Evolutionary conservation across 2,113 vertebrate genomes (phyloP), one percentile per base, ranked within the genome.

Genomic region (Scophthalmus maximus): DNA sequence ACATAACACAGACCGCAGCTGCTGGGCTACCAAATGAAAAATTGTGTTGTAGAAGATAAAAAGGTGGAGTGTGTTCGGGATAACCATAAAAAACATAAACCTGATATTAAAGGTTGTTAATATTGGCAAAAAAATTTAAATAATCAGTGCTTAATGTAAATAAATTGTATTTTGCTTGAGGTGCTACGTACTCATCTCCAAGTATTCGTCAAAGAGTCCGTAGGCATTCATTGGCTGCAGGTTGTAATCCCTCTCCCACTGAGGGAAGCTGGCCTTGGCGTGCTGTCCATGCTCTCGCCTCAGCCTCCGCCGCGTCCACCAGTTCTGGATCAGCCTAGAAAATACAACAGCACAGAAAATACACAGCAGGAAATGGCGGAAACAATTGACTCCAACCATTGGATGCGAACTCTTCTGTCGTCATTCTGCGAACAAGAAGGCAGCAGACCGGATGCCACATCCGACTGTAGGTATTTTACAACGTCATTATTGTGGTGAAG

Each of bases 181-280:
- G 2, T 22, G 4, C 8, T 55, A 86, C 94, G 60, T 96, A 99
- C 97, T 98, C 97, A 99, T 99, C 94, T 98, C 96, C 71, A 98
- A 87, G 87, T 98, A 99, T 91, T 99, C 97, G 44, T 99, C 97
- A 46, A 99, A 99, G 78, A 98, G 95, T 73, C 97, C 97, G 2
- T 98, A 98, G 66, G 94, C 93, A 58, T 99, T 97, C 92, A 98
- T 96, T 1, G 96, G 95, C 42, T 97, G 96, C 10, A 98, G 93
- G 75, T 97, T 96, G 86, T 96, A 97, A 88, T 98, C 96, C 72
- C 95, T 95, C 88, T 99, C 97, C 96, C 97, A 99, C 55, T 97
- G 96, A 29, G 95, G 95, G 78, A 96, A 95, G 65, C 78, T 88
- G 63, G 90, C 74, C 91, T 94, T 95, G 52, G 92, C 88, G 2